A percentile compares a stretch with the other conserved stretches of the same genome.
Evolutionary conservation across 2,113 vertebrate species (phyloP).

Genomic region (Choloepus hoffmanni): DNA sequence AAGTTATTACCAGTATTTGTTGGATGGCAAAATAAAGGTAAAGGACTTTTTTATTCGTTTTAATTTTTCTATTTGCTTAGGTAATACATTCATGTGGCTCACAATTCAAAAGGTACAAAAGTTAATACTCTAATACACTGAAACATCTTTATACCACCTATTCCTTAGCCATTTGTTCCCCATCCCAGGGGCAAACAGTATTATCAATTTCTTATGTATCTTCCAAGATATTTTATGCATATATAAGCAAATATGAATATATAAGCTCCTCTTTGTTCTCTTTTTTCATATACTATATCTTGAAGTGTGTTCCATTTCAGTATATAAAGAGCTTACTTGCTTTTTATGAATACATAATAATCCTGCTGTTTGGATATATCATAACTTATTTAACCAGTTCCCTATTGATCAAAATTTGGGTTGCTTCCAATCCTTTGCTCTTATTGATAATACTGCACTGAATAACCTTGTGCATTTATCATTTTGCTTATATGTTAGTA

Average conservation of each 20-base stretch:
- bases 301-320: neutral
- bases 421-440: constrained; percentile 18
- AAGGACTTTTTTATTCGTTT: constrained; percentile 55
- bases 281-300: neutral
- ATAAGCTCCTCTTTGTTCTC: neutral
- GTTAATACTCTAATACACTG: neutral
- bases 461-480: neutral
- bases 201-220: constrained; percentile 6
- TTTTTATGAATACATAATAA: neutral
- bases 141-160: neutral
- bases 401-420: neutral
- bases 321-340: constrained; percentile 18
- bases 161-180: neutral
- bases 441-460: neutral
- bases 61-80: neutral
- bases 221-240: constrained; percentile 17
- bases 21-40: neutral
- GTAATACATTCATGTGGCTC: neutral
- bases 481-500: constrained; percentile 15
- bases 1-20: neutral
- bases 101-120: constrained; percentile 31
- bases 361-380: neutral
- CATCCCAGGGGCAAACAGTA: neutral
- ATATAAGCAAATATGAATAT: constrained; percentile 24
- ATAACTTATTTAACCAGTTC: neutral